Evolutionary conservation across 2,113 vertebrate species (phyloP), one percentile per base, ranked within the genome.

Genomic region (Larimichthys polyactis): DNA sequence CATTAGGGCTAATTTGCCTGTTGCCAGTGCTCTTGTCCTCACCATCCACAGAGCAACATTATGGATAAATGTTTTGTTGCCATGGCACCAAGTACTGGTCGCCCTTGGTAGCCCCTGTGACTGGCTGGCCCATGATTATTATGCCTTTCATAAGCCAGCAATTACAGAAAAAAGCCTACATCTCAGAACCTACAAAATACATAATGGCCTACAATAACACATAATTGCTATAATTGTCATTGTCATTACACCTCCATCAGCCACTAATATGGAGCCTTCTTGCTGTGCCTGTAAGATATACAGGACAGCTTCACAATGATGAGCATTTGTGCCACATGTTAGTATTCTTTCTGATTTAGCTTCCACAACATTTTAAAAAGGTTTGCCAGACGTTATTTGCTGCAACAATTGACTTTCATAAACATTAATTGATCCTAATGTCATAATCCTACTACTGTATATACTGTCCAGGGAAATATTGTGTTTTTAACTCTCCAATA

Each of bases 11-110:
- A 94, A 94, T 94, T 94, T 93, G 79, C 92, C 87, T 90, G 86
- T 87, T 90, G 84, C 75, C 87, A 44, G 71, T 90, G 87, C 88
- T 93, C 90, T 92, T 90, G 92, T 93, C 89, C 83, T 84, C 60
- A 48, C 89, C 86, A 90, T 94, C 89, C 78, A 52, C 73, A 62
- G 69, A 85, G 87, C 65, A 48, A 71, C 87, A 93, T 94, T 92
- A 92, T 79, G 71, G 93, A 89, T 94, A 94, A 94, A 89, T 91
- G 93, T 88, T 93, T 93, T 93, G 93, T 94, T 94, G 76, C 93
- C 93, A 94, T 94, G 93, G 91, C 73, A 84, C 64, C 86, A 78
- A 86, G 89, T 84, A 65, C 81, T 82, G 89, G 78, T 91, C 81
- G 81, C 90, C 82, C 82, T 77, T 60, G 79, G 88, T 80, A 88